Conservation (phyloP, 2,888 invertebrate species). For the Pimpla rufipes region DNA sequence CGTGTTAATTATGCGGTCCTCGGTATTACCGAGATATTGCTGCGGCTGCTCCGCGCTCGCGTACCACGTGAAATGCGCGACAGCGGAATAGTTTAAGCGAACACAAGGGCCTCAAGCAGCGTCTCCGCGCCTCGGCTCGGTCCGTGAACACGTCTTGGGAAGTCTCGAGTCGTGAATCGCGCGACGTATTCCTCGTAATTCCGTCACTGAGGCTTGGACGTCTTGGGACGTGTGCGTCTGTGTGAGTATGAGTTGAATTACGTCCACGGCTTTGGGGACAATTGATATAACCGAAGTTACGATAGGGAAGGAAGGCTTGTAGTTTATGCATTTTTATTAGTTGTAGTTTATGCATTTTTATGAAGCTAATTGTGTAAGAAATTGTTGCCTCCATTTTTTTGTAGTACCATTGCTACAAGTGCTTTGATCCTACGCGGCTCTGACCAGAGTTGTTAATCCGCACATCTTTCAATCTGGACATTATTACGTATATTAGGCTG, state of each 20-base stretch:
- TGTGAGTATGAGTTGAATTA: neutral
- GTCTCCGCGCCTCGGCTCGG: neutral
- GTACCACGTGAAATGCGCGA: constrained; percentile 52
- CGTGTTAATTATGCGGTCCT: constrained; percentile 67
- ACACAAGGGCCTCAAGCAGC: neutral
- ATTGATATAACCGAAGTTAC: neutral
- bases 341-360: too few species aligned
- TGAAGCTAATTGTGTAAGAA: too few species aligned
- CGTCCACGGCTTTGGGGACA: too few species aligned
- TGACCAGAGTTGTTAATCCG: too few species aligned
- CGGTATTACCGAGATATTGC: constrained; percentile 67
- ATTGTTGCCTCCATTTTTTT: too few species aligned
- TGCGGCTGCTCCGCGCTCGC: constrained; percentile 23
- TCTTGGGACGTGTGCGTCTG: constrained; percentile 14
- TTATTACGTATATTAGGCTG: constrained; percentile 23
- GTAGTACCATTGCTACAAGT: too few species aligned
- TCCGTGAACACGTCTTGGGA: constrained; percentile 9
- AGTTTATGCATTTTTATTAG: too few species aligned
- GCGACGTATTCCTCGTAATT: constrained; percentile 9
- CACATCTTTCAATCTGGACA: constrained; percentile 9
- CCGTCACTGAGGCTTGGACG: neutral
- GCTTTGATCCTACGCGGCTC: too few species aligned
- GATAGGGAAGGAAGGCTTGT: too few species aligned
- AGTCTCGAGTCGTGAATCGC: constrained; percentile 47
- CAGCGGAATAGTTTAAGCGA: constrained; percentile 40